phyloP scores from a whole-genome alignment of 2,888 invertebrate genomes.

The Subacronicta megacephala region DNA sequence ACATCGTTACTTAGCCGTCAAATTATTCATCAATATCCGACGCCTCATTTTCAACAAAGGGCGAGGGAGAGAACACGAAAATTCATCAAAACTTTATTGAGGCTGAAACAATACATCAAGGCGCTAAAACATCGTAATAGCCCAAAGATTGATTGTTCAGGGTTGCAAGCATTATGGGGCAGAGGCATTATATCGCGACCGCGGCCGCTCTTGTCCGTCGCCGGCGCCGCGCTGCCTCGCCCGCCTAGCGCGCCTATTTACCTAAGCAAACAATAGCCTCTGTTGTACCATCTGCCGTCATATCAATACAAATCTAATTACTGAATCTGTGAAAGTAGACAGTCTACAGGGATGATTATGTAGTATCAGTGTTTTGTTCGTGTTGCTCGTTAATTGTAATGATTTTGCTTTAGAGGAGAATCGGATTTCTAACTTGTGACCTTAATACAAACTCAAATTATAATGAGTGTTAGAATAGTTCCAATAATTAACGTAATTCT shows the following conservation, averaged over 20 bases:
- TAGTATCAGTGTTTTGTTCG: constrained; percentile 26
- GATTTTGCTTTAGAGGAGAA: constrained; percentile 8
- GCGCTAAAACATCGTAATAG: constrained; percentile 88
- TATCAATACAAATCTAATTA: constrained; percentile 74
- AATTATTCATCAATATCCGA: constrained; percentile 86
- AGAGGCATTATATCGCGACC: constrained; percentile 71
- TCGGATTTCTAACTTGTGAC: neutral
- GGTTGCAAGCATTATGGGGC: constrained; percentile 79
- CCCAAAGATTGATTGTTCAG: constrained; percentile 86
- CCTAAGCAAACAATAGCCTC: constrained; percentile 72
- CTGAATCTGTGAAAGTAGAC: constrained; percentile 58
- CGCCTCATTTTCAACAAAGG: constrained; percentile 83
- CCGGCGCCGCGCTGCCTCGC: constrained; percentile 35
- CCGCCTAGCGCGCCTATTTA: constrained; percentile 58
- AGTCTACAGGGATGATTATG: constrained; percentile 23
- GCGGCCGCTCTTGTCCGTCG: constrained; percentile 52
- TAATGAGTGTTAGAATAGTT: neutral
- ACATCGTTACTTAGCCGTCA: constrained; percentile 77
- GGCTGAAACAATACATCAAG: constrained; percentile 89
- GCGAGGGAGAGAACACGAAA: constrained; percentile 80
- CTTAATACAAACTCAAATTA: neutral
- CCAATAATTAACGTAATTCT: neutral
- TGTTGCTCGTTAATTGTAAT: constrained; percentile 15
- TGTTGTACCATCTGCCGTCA: constrained; percentile 56
- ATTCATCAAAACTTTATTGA: constrained; percentile 89